These are phyloP conservation scores for Drosophila hydei DNA, from an alignment of 1,140 invertebrate species.

Conservation along the genomic window DNA sequence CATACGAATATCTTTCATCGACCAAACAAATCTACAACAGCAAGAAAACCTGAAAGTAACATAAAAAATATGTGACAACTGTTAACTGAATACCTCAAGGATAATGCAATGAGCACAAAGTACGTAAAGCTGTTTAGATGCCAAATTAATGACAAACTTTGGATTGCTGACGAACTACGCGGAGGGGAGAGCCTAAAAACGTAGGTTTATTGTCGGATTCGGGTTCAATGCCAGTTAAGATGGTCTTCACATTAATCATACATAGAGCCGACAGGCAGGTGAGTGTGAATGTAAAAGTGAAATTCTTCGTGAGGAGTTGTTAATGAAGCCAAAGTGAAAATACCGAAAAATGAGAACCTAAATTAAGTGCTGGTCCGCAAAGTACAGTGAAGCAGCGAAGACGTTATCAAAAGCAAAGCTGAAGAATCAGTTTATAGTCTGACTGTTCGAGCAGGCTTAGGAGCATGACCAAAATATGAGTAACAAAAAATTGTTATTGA, in stretches of 20 bases:
- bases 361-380: neutral
- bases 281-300: slow-evolving; percentile 62
- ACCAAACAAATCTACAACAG: slow-evolving; percentile 67
- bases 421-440: neutral
- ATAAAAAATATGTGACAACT: slow-evolving; percentile 9
- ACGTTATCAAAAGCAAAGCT: neutral
- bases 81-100: slow-evolving; percentile 13
- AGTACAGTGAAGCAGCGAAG: slow-evolving; percentile 7
- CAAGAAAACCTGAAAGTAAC: slow-evolving; percentile 11
- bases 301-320: slow-evolving; percentile 55
- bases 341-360: slow-evolving; percentile 9
- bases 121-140: slow-evolving; percentile 51
- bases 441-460: too few relatives aligned
- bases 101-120: slow-evolving; percentile 42
- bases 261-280: slow-evolving; percentile 11
- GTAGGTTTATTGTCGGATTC: slow-evolving; percentile 46
- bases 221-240: slow-evolving; percentile 26
- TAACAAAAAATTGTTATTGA: too few relatives aligned
- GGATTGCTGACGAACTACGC: neutral
- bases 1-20: slow-evolving; percentile 61
- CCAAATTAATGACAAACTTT: slow-evolving; percentile 55
- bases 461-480: too few relatives aligned
- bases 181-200: neutral
- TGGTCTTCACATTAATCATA: slow-evolving; percentile 46
- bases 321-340: slow-evolving; percentile 41